phyloP scores from a whole-genome alignment of 1,140 invertebrate genomes.

The Tetraneura akinire region DNA sequence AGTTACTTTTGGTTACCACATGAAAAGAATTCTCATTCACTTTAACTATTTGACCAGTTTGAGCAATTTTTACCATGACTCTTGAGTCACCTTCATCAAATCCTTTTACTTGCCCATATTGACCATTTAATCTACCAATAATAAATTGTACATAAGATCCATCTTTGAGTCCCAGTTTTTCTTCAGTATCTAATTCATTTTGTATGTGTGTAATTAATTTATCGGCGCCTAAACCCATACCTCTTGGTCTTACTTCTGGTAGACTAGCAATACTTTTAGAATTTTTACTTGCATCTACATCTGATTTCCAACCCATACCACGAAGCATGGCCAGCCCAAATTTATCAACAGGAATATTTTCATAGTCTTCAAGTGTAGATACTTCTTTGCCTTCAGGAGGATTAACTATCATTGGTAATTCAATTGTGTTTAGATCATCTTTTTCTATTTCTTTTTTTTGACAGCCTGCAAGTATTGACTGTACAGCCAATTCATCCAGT shows the following conservation, averaged over 20 bases:
- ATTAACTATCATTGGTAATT: slow-evolving; percentile 62
- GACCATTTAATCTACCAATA: slow-evolving; percentile 71
- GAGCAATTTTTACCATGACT: slow-evolving; percentile 76
- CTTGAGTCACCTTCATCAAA: slow-evolving; percentile 83
- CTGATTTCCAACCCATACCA: slow-evolving; percentile 91
- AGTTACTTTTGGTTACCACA: slow-evolving; percentile 77
- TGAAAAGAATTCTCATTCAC: slow-evolving; percentile 77
- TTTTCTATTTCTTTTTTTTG: slow-evolving; percentile 55
- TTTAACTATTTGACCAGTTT: slow-evolving; percentile 70
- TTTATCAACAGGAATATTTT: slow-evolving; percentile 80
- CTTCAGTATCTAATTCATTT: slow-evolving; percentile 64
- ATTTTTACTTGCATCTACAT: slow-evolving; percentile 68
- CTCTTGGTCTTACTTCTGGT: slow-evolving; percentile 77
- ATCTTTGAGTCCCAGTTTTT: slow-evolving; percentile 68
- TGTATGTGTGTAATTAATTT: slow-evolving; percentile 63
- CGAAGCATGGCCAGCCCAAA: slow-evolving; percentile 90
- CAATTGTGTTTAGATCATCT: slow-evolving; percentile 58
- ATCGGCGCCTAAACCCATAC: slow-evolving; percentile 88
- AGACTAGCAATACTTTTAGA: slow-evolving; percentile 60
- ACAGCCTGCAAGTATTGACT: slow-evolving; percentile 64
- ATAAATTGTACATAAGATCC: slow-evolving; percentile 73
- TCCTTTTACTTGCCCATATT: slow-evolving; percentile 81
- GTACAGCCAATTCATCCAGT: slow-evolving; percentile 62
- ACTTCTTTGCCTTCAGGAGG: slow-evolving; percentile 64
- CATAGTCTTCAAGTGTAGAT: slow-evolving; percentile 85